Conservation (phyloP, 2,888 invertebrate species). For the Drosophila emarginata region DNA sequence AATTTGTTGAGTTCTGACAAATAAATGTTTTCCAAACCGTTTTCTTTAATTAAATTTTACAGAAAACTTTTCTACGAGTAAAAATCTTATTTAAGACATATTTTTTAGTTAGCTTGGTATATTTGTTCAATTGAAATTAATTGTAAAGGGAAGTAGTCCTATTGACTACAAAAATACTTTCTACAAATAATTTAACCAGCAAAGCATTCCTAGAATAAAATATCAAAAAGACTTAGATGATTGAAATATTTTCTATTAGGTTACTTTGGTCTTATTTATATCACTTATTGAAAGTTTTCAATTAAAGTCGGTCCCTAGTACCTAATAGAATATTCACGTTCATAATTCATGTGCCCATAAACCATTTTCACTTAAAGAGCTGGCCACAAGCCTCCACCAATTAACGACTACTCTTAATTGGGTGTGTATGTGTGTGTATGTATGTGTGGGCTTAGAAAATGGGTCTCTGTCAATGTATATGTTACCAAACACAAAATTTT, state of each 20-base stretch:
- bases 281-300: conserved; percentile 1
- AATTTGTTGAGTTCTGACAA: no score
- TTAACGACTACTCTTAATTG: conserved; percentile 44
- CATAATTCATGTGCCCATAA: conserved; percentile 1
- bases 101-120: no score
- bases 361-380: background rate
- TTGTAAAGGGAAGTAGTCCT: no score
- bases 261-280: background rate
- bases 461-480: background rate
- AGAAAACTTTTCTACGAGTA: no score
- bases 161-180: no score
- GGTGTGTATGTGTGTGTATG: conserved; percentile 34
- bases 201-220: background rate
- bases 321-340: conserved; percentile 1
- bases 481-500: background rate
- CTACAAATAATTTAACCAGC: no score
- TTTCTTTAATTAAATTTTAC: no score
- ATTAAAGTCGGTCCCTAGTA: background rate
- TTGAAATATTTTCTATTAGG: background rate
- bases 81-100: no score
- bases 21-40: no score
- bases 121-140: no score
- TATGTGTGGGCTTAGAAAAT: conserved; percentile 7
- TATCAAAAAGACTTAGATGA: background rate
- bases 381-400: background rate